phyloP scores from a whole-genome alignment of 2,888 invertebrate genomes.

The Epinotia bilunana region DNA sequence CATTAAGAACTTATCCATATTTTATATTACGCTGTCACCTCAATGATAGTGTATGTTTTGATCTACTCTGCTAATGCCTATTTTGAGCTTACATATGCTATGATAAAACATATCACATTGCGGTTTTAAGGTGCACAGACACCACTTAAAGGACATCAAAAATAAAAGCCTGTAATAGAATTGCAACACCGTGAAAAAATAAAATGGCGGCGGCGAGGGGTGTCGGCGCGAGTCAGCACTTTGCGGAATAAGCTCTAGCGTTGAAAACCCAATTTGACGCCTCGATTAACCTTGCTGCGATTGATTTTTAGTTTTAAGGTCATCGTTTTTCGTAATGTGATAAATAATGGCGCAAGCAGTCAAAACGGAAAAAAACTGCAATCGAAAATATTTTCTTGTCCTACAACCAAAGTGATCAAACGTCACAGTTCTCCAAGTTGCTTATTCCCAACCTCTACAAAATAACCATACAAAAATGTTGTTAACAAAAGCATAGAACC shows the following conservation, averaged over 20 bases:
- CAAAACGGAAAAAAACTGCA: too few relatives aligned
- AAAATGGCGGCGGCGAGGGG: conserved; percentile 69
- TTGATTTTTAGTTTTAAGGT: conserved; percentile 56
- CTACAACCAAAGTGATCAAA: too few relatives aligned
- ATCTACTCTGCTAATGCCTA: not conserved
- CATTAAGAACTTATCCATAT: not conserved
- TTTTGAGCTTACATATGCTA: not conserved
- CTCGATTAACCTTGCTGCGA: conserved; percentile 65
- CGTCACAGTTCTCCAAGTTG: not conserved
- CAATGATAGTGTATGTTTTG: not conserved
- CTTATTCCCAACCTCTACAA: not conserved
- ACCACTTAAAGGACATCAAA: conserved; percentile 37
- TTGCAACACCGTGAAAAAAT: conserved; percentile 73
- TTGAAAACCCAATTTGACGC: conserved; percentile 82
- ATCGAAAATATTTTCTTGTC: too few relatives aligned
- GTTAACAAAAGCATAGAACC: not conserved
- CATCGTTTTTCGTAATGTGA: conserved; percentile 19
- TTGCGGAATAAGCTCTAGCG: conserved; percentile 76
- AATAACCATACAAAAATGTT: not conserved
- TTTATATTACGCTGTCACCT: not conserved
- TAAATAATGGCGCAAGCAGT: not conserved
- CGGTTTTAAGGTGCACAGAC: not conserved
- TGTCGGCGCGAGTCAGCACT: conserved; percentile 77
- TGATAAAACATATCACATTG: not conserved
- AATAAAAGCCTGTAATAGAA: conserved; percentile 67